Base-by-base conservation (phyloP, 2,888 invertebrate species). In the Isoperla grammatica region DNA sequence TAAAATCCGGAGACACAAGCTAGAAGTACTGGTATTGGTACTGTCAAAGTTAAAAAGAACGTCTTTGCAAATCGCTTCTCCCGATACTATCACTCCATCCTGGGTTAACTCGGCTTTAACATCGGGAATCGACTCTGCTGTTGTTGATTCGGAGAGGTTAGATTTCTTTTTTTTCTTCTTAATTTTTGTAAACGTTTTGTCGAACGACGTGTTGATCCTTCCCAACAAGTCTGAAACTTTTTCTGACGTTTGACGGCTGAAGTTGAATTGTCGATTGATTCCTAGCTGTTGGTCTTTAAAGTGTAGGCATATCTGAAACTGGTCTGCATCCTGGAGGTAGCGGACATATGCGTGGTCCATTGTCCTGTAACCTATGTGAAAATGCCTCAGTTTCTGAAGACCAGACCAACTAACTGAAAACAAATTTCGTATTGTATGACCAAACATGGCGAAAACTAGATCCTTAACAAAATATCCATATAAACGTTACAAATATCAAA, bases 261-360 rank as follows among this genome's bases (percentile, higher is more conserved):
- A 85, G 74, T 89, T 90, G 68, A 90, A 90, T 64, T 84, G 82
- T 61, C 87, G 77, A 61, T 84, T 77, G 2, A 86, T 69, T 2
- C 75, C 76, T 4, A 77, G 66, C 0, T 72, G 69, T 2, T 73
- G 64, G 67, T 81, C 76, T 1, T 69, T 69, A 65, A 79, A 82
- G 19, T 78, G 77, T 67, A 86, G 82, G 2, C 77, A 77, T 22
- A 86, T 76, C 63, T 81, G 75, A 65, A 85, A 79, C 11, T 77
- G 76, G 37, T 78, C 75, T 1, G 73, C 74, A 1, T 77, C 78
- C 5, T 74, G 69, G 1, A 74, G 66, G 65, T 79, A 77, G 4
- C 82, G 75, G 46, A 86, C 71, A 68, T 84, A 82, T 0, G 81
- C 84, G 19, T 46, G 56, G 5, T 61, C 46, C 63, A 63, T 63